Conservation (phyloP, 2,888 invertebrate genomes). For the Isotomurus palustris region DNA sequence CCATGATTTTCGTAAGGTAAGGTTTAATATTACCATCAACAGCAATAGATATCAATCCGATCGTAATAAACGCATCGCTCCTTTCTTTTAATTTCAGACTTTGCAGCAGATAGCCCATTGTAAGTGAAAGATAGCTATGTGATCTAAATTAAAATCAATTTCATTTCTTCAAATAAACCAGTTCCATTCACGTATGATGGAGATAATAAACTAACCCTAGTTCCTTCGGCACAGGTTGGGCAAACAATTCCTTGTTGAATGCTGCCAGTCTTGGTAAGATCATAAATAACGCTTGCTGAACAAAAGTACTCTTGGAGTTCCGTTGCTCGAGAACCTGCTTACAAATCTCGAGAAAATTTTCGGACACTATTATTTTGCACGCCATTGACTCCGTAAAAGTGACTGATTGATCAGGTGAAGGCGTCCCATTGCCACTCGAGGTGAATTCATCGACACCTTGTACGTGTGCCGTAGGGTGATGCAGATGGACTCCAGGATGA, state of each 20-base stretch:
- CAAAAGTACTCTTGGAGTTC: conserved; percentile 66
- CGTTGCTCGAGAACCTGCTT: conserved; percentile 73
- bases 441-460: conserved; percentile 27
- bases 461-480: conserved; percentile 25
- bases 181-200: too few relatives aligned
- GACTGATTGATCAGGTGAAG: conserved; percentile 26
- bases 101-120: conserved; percentile 71
- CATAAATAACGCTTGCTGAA: conserved; percentile 79
- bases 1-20: conserved; percentile 79
- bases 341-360: conserved; percentile 77
- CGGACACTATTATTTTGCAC: conserved; percentile 73
- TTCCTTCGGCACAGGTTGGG: conserved; percentile 10
- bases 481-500: conserved; percentile 15
- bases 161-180: too few relatives aligned
- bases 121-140: conserved; percentile 61
- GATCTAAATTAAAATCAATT: neutral
- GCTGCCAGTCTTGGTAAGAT: conserved; percentile 88
- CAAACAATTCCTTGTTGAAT: conserved; percentile 65
- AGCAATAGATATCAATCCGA: conserved; percentile 86
- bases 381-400: conserved; percentile 61
- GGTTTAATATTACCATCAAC: conserved; percentile 74
- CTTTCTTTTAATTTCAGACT: conserved; percentile 74
- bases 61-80: conserved; percentile 79
- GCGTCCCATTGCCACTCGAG: conserved; percentile 12
- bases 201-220: conserved; percentile 9